Percentiles rank a stretch among this genome's conserved stretches.
phyloP scores from a whole-genome alignment of 2,113 vertebrate genomes.

The Hemicordylus capensis region DNA sequence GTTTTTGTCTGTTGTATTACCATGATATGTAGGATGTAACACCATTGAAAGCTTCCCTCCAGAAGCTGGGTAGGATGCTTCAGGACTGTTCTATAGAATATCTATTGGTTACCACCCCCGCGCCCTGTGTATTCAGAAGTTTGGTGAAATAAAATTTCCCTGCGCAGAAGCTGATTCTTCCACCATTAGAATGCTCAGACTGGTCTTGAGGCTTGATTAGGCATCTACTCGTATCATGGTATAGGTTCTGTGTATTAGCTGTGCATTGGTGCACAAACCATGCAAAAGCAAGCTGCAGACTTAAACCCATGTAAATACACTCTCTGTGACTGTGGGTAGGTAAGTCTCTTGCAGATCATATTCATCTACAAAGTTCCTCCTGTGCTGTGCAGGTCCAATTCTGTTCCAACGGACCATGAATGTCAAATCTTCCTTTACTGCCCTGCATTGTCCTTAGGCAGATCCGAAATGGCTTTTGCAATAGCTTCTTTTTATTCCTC shows the following conservation, averaged over 20 bases:
- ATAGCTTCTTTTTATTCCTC: constrained; percentile 1
- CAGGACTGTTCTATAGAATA: too few relatives aligned
- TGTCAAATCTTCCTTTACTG: constrained; percentile 1
- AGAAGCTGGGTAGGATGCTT: too few relatives aligned
- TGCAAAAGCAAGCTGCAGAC: neutral
- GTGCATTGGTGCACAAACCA: neutral
- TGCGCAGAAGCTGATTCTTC: neutral
- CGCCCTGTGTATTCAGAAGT: neutral
- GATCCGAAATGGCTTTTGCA: constrained; percentile 9
- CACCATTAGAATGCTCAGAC: too few relatives aligned
- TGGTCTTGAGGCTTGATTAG: too few relatives aligned
- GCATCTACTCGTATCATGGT: neutral
- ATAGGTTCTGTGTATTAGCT: neutral
- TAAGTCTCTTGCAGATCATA: neutral
- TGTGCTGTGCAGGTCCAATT: neutral
- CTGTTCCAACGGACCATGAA: neutral
- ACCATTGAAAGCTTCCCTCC: too few relatives aligned
- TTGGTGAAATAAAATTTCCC: neutral
- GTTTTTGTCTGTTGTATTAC: too few relatives aligned
- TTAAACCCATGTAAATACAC: neutral
- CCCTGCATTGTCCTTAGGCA: neutral
- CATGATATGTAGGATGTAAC: too few relatives aligned
- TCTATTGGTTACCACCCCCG: too few relatives aligned
- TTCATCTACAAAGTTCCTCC: neutral
- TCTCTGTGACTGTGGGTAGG: neutral